Evolutionary conservation across 2,113 vertebrate genomes (phyloP).

Genomic region (Tachysurus fulvidraco): DNA sequence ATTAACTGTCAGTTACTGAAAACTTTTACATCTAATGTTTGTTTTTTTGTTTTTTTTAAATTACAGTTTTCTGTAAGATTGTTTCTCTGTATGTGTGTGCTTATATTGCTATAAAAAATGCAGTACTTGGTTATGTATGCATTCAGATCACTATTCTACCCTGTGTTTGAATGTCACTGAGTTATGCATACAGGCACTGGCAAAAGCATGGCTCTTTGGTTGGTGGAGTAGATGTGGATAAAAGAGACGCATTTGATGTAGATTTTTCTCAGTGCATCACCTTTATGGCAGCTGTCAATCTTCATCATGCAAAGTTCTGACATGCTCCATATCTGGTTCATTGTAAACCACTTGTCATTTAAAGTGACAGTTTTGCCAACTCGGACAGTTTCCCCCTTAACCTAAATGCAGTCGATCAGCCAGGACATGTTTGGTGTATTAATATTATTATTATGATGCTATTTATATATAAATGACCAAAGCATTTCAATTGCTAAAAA

Average conservation of each 20-base stretch:
- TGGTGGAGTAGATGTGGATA: slow-evolving; percentile 61
- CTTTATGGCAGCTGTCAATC: slow-evolving; percentile 70
- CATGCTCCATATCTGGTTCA: slow-evolving; percentile 27
- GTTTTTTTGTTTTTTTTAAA: background rate
- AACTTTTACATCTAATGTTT: background rate
- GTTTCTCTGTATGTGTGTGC: background rate
- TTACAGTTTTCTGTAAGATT: background rate
- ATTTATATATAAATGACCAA: background rate
- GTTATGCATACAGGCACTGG: slow-evolving; percentile 56
- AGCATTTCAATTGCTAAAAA: background rate
- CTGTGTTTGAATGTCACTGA: slow-evolving; percentile 33
- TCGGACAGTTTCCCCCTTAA: background rate
- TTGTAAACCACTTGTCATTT: slow-evolving; percentile 43
- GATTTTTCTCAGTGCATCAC: slow-evolving; percentile 63
- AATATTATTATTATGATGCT: too few species aligned
- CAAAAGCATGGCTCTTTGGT: slow-evolving; percentile 62
- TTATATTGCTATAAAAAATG: background rate
- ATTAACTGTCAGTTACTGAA: slow-evolving; percentile 7
- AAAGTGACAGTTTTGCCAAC: slow-evolving; percentile 12
- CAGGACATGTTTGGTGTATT: background rate
- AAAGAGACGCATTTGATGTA: slow-evolving; percentile 70
- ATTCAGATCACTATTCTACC: slow-evolving; percentile 25
- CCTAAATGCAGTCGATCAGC: background rate
- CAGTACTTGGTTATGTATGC: background rate
- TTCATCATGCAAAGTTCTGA: slow-evolving; percentile 43